A percentile compares a stretch with the other conserved stretches of the same genome.
phyloP scores from a whole-genome alignment of 2,113 vertebrate species.

The Brienomyrus longianalis region DNA sequence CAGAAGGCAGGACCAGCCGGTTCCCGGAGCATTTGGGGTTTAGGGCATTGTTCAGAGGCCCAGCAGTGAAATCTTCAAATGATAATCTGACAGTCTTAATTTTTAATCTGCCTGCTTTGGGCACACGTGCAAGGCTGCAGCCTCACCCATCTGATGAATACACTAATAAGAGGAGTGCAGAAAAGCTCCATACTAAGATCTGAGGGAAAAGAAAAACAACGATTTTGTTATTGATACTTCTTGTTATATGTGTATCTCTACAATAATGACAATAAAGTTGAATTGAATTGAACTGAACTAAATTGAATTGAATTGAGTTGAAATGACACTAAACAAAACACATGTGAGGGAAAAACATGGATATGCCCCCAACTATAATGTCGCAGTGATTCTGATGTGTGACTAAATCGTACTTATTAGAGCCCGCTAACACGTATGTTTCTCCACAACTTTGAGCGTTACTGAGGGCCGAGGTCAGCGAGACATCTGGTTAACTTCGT shows the following conservation, averaged over 20 bases:
- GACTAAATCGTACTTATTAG: not conserved
- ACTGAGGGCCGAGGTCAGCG: not conserved
- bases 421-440: not conserved
- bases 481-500: not conserved
- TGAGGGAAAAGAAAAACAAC: not conserved
- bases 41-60: not conserved
- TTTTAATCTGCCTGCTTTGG: not conserved
- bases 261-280: not conserved
- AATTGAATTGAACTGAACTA: not conserved
- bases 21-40: not conserved
- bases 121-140: not conserved
- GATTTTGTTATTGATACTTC: not conserved
- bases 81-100: not conserved
- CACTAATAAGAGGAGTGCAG: not conserved
- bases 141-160: not conserved
- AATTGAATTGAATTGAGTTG: not conserved
- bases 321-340: not conserved
- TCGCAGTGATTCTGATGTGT: not conserved
- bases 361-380: not conserved
- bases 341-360: not conserved
- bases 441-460: not conserved
- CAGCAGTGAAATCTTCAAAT: not conserved
- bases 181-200: not conserved
- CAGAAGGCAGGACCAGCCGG: not conserved
- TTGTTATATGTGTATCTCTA: not conserved